phyloP scores from a whole-genome alignment of 2,113 vertebrate species.

The Gymnobelideus leadbeateri region DNA sequence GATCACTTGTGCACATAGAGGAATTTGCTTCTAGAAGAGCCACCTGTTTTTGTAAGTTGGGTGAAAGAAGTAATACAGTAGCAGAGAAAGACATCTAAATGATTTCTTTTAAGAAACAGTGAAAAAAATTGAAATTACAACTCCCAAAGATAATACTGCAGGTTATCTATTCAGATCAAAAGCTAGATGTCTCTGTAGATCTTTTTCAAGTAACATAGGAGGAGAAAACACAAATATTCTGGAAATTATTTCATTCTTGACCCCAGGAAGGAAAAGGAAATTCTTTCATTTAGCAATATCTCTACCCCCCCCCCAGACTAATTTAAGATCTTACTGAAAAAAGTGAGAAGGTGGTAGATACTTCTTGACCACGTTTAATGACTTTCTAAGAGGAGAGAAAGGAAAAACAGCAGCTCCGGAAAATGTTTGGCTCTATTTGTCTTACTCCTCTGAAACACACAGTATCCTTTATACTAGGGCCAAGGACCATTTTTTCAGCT shows the following conservation, averaged over 20 bases:
- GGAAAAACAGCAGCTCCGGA: not conserved
- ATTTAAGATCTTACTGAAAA: not conserved
- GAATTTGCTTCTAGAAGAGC: too few species aligned
- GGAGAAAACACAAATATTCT: not conserved
- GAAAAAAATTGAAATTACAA: not conserved
- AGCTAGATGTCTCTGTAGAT: not conserved
- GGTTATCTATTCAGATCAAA: not conserved
- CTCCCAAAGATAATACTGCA: not conserved
- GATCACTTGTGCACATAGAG: too few species aligned
- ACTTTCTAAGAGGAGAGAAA: not conserved
- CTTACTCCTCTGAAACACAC: too few species aligned
- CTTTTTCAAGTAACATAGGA: not conserved
- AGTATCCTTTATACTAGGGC: too few species aligned
- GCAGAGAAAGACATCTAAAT: too few species aligned
- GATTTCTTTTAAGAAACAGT: slow-evolving; percentile 9
- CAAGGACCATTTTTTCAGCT: too few species aligned
- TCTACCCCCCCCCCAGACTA: not conserved
- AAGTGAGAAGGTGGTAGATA: not conserved
- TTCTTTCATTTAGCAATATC: not conserved
- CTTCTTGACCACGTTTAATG: not conserved
- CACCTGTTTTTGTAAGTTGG: too few species aligned
- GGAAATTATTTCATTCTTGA: not conserved
- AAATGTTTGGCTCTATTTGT: not conserved
- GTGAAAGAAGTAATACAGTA: too few species aligned
- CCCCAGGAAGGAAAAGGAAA: not conserved